phyloP scores from a whole-genome alignment of 1,140 invertebrate genomes.

The Papilio machaon region DNA sequence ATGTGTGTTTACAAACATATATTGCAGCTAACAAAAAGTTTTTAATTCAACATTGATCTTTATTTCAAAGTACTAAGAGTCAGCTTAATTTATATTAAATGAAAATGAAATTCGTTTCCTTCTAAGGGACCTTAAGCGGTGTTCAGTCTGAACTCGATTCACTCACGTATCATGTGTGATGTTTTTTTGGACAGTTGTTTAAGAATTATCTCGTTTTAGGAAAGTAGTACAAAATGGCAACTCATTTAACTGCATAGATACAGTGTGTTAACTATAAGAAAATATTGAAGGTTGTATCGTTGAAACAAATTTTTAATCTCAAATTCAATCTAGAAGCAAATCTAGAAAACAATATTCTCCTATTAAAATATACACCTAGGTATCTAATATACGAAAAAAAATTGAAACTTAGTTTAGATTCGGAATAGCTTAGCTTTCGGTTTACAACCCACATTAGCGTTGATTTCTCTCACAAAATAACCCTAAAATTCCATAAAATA shows the following conservation, averaged over 20 bases:
- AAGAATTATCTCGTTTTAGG: conserved; percentile 23
- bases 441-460: no score
- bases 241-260: neutral
- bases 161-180: conserved; percentile 20
- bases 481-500: no score
- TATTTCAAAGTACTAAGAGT: neutral
- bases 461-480: no score
- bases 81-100: neutral
- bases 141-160: conserved; percentile 27
- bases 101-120: conserved; percentile 2
- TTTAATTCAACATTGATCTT: neutral
- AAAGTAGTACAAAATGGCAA: neutral
- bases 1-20: conserved; percentile 42
- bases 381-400: no score
- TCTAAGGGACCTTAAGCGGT: conserved; percentile 21
- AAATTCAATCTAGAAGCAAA: neutral
- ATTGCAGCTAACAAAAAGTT: neutral
- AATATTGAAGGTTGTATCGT: no score
- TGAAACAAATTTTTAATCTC: neutral
- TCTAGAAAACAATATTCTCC: no score
- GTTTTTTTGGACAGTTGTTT: conserved; percentile 23
- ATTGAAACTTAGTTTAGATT: no score
- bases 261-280: neutral
- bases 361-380: no score
- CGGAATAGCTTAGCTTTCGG: no score